phyloP scores from a whole-genome alignment of 2,888 invertebrate genomes.

The Plagodis dolabraria region DNA sequence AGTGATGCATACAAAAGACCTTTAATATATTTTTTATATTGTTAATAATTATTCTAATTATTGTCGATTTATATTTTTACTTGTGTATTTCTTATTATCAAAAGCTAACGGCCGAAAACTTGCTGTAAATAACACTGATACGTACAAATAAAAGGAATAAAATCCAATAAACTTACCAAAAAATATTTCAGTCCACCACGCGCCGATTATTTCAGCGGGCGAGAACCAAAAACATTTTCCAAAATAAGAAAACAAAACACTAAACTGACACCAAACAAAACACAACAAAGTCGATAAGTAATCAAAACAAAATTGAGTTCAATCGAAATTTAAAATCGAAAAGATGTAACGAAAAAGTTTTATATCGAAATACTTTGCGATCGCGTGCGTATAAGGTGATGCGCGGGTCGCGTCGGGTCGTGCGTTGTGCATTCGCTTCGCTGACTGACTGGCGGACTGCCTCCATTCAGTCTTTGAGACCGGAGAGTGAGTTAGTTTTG shows the following conservation, averaged over 20 bases:
- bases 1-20: too few relatives aligned
- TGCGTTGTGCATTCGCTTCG: constrained; percentile 53
- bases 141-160: too few relatives aligned
- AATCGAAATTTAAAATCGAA: constrained; percentile 12
- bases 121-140: too few relatives aligned
- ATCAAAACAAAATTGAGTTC: constrained; percentile 9
- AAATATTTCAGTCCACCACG: constrained; percentile 26
- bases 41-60: too few relatives aligned
- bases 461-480: constrained; percentile 13
- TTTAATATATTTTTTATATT: too few relatives aligned
- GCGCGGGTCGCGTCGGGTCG: constrained; percentile 54
- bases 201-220: constrained; percentile 22
- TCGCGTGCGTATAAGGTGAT: constrained; percentile 53
- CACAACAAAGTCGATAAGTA: constrained; percentile 22
- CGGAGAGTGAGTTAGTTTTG: constrained; percentile 4
- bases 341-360: constrained; percentile 22
- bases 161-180: constrained; percentile 19
- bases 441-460: constrained; percentile 10
- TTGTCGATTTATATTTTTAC: too few relatives aligned
- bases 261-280: constrained; percentile 32
- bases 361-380: constrained; percentile 43
- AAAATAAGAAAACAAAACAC: constrained; percentile 32
- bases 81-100: too few relatives aligned
- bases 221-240: constrained; percentile 31
- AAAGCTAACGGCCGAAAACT: too few relatives aligned